A percentile compares a stretch with the other conserved stretches of the same genome.
Evolutionary conservation across 2,888 invertebrate species (phyloP).

Genomic region (Zootermopsis nevadensis): DNA sequence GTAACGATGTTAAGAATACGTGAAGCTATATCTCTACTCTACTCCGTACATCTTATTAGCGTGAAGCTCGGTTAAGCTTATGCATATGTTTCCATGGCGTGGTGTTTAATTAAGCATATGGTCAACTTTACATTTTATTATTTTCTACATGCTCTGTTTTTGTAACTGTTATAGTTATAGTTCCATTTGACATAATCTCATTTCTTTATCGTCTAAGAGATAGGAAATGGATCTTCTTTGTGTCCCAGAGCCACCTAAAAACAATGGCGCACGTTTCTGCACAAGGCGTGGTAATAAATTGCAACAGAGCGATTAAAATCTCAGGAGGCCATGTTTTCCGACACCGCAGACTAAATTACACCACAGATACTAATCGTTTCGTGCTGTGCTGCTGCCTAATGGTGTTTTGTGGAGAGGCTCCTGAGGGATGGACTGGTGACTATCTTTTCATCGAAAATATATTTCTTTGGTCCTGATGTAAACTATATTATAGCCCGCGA

Average conservation of each 20-base stretch:
- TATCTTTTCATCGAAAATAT: constrained; percentile 41
- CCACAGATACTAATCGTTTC: constrained; percentile 47
- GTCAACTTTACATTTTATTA: no score
- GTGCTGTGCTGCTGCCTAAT: constrained; percentile 40
- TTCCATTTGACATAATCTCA: no score
- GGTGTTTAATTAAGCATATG: no score
- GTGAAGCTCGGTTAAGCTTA: no score
- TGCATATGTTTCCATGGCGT: no score
- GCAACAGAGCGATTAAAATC: constrained; percentile 47
- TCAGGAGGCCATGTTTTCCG: constrained; percentile 42
- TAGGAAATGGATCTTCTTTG: not conserved
- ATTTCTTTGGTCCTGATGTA: constrained; percentile 28
- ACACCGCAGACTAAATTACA: constrained; percentile 46
- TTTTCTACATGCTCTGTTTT: no score
- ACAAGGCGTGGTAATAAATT: constrained; percentile 42
- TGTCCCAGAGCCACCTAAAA: not conserved
- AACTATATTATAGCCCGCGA: not conserved
- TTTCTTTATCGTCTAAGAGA: no score
- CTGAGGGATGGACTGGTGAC: constrained; percentile 39
- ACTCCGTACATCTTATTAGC: no score
- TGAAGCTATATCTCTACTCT: no score
- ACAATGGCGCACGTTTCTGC: not conserved
- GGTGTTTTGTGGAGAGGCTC: not conserved
- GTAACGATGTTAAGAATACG: no score
- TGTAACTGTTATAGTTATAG: no score